phyloP scores from a whole-genome alignment of 2,113 vertebrate species.

The Labrus mixtus region DNA sequence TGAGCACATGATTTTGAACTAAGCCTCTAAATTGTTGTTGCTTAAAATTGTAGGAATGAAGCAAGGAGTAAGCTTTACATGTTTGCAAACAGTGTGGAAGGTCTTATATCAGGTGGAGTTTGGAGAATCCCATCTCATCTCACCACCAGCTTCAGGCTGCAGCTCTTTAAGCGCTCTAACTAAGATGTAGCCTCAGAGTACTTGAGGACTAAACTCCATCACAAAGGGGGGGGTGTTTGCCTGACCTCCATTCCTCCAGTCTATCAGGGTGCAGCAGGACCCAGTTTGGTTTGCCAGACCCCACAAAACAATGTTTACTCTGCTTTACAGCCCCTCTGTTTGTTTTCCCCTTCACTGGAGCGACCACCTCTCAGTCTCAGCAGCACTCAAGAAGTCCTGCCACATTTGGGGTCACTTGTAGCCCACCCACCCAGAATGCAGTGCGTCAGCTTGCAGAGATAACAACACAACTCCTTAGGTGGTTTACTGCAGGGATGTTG shows the following conservation, averaged over 20 bases:
- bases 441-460: slow-evolving; percentile 37
- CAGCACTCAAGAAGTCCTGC: slow-evolving; percentile 58
- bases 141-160: neutral
- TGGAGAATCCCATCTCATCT: slow-evolving; percentile 1
- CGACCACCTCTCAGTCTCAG: slow-evolving; percentile 52
- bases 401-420: slow-evolving; percentile 54
- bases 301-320: slow-evolving; percentile 72
- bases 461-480: slow-evolving; percentile 50
- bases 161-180: slow-evolving; percentile 23
- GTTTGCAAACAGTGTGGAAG: neutral
- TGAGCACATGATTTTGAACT: neutral
- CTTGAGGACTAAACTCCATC: slow-evolving; percentile 31
- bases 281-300: slow-evolving; percentile 58
- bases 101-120: neutral
- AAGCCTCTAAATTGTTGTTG: neutral
- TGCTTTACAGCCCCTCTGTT: slow-evolving; percentile 75
- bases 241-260: slow-evolving; percentile 45
- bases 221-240: slow-evolving; percentile 70
- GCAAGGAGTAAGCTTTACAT: neutral
- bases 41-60: neutral
- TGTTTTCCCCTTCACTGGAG: slow-evolving; percentile 77
- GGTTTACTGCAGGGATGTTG: slow-evolving; percentile 30
- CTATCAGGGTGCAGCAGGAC: slow-evolving; percentile 47
- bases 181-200: slow-evolving; percentile 58
- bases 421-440: slow-evolving; percentile 65